A percentile compares a stretch with the other conserved stretches of the same genome.
phyloP scores from a whole-genome alignment of 2,113 vertebrate species.

The Orientallactaga bullata region DNA sequence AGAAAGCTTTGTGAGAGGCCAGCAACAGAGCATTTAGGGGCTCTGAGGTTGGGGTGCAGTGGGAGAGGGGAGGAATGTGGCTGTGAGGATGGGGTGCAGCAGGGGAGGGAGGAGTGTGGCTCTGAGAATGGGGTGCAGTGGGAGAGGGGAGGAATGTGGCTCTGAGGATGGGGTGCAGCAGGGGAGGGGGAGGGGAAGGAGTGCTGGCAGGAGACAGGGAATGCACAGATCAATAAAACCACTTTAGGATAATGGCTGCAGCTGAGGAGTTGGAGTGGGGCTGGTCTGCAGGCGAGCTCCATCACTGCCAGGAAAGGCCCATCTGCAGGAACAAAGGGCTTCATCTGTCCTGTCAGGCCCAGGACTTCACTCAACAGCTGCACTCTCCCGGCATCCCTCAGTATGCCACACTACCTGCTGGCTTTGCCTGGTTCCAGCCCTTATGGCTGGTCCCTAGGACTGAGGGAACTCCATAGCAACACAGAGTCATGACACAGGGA shows the following conservation, averaged over 20 bases:
- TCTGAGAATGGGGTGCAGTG: no score
- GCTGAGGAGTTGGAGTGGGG: slow-evolving; percentile 80
- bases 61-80: no score
- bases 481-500: not conserved
- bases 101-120: slow-evolving; percentile 43
- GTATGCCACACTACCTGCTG: not conserved
- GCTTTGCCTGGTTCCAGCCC: not conserved
- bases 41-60: not conserved
- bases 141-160: no score
- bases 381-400: not conserved
- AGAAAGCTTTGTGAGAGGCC: slow-evolving; percentile 75
- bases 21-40: slow-evolving; percentile 74
- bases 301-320: slow-evolving; percentile 87
- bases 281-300: slow-evolving; percentile 81
- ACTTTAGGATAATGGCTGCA: slow-evolving; percentile 90
- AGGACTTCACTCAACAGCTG: not conserved
- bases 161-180: not conserved
- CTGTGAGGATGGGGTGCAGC: not conserved
- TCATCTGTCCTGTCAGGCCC: slow-evolving; percentile 50
- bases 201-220: slow-evolving; percentile 85
- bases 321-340: slow-evolving; percentile 82
- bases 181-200: slow-evolving; percentile 10
- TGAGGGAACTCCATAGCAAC: not conserved
- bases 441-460: not conserved
- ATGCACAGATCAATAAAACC: slow-evolving; percentile 91